phyloP scores from a whole-genome alignment of 2,797 vertebrate genomes.

The Crocidura indochinensis region DNA sequence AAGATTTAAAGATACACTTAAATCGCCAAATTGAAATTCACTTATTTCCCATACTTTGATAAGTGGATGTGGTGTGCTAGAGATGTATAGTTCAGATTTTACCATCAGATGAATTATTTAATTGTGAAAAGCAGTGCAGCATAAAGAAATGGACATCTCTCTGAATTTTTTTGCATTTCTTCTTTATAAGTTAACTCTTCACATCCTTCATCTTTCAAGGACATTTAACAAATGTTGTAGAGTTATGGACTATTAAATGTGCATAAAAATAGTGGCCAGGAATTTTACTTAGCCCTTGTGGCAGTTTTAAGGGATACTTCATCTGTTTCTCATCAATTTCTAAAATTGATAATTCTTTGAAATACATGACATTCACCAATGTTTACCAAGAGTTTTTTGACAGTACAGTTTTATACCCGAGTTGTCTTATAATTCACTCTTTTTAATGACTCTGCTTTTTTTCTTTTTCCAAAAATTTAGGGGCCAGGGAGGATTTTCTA shows the following conservation, averaged over 20 bases:
- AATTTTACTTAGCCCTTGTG: conserved; percentile 70
- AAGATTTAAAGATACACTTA: conserved; percentile 85
- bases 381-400: conserved; percentile 72
- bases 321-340: conserved; percentile 78
- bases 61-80: conserved; percentile 79
- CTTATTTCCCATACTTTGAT: conserved; percentile 75
- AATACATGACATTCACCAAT: conserved; percentile 60
- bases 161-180: conserved; percentile 57
- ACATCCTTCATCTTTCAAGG: conserved; percentile 32
- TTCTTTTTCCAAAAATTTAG: neutral
- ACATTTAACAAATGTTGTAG: conserved; percentile 63
- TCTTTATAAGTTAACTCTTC: conserved; percentile 49
- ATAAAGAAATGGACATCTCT: conserved; percentile 30
- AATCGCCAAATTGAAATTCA: conserved; percentile 85
- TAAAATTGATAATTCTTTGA: conserved; percentile 78
- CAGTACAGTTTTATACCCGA: neutral
- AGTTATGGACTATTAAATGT: conserved; percentile 66
- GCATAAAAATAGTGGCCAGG: conserved; percentile 71
- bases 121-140: conserved; percentile 74
- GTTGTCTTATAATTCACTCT: neutral
- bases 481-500: too few species aligned
- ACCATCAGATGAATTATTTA: conserved; percentile 71
- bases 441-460: neutral
- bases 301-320: conserved; percentile 59
- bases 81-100: conserved; percentile 79